Evolutionary conservation across 30 jellyfish, hydroid and myxozoan genomes (phyloP), one percentile per base, ranked within the genome.

Genomic region (Turritopsis rubra): DNA sequence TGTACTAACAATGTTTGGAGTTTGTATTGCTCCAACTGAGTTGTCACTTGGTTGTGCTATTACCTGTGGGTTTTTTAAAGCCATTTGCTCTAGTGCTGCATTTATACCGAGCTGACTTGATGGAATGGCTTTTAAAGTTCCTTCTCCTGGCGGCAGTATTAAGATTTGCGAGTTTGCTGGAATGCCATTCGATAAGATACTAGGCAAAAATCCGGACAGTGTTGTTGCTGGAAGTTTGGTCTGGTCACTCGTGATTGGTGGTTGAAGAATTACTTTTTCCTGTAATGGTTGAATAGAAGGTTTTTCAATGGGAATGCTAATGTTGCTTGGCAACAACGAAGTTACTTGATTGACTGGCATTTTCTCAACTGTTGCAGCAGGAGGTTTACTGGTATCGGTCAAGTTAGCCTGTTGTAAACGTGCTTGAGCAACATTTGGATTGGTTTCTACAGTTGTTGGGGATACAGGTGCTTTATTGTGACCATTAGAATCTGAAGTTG

Each of bases 21-120:
- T 41, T 41, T 41, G 60, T 41, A 41, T 41, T 41, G 5, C 60
- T 41, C 13, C 60, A 41, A 13, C 13, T 41, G 13, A 41, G 9
- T 5, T 13, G 60, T 13, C 60, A 41, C 60, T 68, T 27, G 77
- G 30, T 22, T 68, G 28, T 27, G 30, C 77, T 68, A 68, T 68
- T 68, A n/a, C 31, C 21, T 68, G 7, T 22, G 30, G 28, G 9
- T n/a, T 0, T 41, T 23, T 26, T 26, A 74, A 24, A 9, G 24
- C 82, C 72, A 23, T 74, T 29, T 74, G 8, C 71, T 23, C 72
- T 28, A 74, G 82, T 19, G 82, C 72, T 26, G 80, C 18, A 21
- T 68, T 23, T 22, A 27, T 7, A n/a, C 28, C 77, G 9, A 7
- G 16, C 19, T 23, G 16, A 23, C 21, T 1, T 7, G 30, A 68